phyloP scores from a whole-genome alignment of 1,140 invertebrate genomes.

The Trachelipus rathkii region DNA sequence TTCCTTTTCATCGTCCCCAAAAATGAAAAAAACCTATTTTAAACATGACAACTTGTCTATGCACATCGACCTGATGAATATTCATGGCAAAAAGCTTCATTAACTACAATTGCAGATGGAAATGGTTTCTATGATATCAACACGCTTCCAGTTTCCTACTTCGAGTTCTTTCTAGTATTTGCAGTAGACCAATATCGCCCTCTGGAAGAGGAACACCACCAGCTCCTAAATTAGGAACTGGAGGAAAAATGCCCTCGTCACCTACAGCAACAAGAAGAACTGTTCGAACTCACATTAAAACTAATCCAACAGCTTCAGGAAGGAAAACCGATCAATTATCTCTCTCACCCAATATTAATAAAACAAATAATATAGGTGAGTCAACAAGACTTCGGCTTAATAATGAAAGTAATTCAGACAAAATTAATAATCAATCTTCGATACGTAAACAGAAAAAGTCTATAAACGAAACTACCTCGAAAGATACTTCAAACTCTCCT shows the following conservation, averaged over 20 bases:
- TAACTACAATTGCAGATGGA: conserved; percentile 30
- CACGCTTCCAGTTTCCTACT: conserved; percentile 42
- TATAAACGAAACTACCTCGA: background rate
- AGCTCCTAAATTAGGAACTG: conserved; percentile 40
- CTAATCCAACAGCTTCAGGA: conserved; percentile 34
- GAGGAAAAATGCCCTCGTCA: conserved; percentile 33
- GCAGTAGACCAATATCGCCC: conserved; percentile 40
- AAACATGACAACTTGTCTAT: too few species aligned
- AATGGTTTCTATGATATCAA: conserved; percentile 35
- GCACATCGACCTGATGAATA: too few species aligned
- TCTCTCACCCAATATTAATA: background rate
- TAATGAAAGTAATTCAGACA: background rate
- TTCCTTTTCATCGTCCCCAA: too few species aligned
- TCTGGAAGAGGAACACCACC: conserved; percentile 41
- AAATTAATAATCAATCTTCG: background rate
- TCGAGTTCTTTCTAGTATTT: conserved; percentile 41
- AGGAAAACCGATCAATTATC: conserved; percentile 14
- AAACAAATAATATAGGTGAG: background rate
- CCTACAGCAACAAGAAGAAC: conserved; percentile 35
- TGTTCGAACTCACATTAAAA: conserved; percentile 40
- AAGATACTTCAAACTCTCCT: background rate
- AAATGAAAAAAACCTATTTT: too few species aligned
- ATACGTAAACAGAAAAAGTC: too few species aligned
- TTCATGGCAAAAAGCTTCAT: too few species aligned
- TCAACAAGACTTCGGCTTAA: background rate